Evolutionary conservation across 2,113 vertebrate genomes (phyloP), one percentile per base, ranked within the genome.

Genomic region (Perca schrenkii): DNA sequence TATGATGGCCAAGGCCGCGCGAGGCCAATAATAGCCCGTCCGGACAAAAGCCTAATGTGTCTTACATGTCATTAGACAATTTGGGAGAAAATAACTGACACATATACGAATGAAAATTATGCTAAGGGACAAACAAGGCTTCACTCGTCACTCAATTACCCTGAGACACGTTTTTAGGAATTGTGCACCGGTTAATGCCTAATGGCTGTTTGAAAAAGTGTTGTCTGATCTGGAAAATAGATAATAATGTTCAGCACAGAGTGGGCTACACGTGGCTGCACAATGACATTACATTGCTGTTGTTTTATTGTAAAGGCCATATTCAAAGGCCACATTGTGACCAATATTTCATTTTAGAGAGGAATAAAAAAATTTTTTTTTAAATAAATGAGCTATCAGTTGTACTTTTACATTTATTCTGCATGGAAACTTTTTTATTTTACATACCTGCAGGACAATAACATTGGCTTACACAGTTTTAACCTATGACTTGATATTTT

Each of bases 21-120:
- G 77, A 75, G 88, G 89, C 86, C 88, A 93, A 89, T 77, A 92
- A 88, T 86, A 77, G 82, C 86, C 49, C 63, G 84, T 66, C 89
- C 86, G 75, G 69, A 92, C 89, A 93, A 93, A 43, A 93, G 79
- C 81, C 95, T 95, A 92, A 79, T 83, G 85, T 56, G 91, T 81
- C 85, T 83, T 82, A 77, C 89, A 84, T 92, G 91, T 92, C 91
- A 92, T 95, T 94, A 93, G 89, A 94, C 86, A 85, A 89, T 92
- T 94, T 91, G 82, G 86, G 83, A 64, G 87, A 86, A 85, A 77
- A 85, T 83, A 82, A 91, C 74, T 69, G 81, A 83, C 91, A 84
- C 62, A 75, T 28, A 75, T 28, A 80, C 76, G 73, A 74, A 88
- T 88, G 89, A 85, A 81, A 90, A 86, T 87, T 85, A 89, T 91